Base-by-base conservation (phyloP, 2,113 vertebrate species). In the Engraulis encrasicolus region DNA sequence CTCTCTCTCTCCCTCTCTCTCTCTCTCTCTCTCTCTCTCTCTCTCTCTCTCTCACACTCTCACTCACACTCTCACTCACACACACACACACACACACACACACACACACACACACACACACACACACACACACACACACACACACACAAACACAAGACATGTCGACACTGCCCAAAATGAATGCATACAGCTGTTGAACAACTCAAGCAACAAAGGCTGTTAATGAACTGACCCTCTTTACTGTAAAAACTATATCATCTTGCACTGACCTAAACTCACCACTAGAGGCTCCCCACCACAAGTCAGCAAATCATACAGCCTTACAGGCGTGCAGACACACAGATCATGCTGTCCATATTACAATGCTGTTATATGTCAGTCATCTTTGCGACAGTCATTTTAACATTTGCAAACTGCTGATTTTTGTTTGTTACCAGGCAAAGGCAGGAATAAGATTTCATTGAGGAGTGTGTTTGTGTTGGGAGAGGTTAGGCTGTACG, bases 221-320 rank as follows among this genome's bases (percentile, higher is more conserved):
- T 74, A 23, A 74, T 74, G 66, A 12, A 74, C 66, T 74, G 66
- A 31, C 66, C 66, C 31, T 78, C 5, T 40, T 50, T 79, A n/a
- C n/a, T 40, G 14, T 7, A 20, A 19, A 80, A 40, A 81, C 31
- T 6, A 37, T n/a, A 19, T 11, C n/a, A 15, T 66, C 81, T 31
- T 31, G 81, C n/a, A 79, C n/a, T 77, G 78, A 36, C 49, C 17
- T 1, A 9, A 48, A 36, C 1, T 17, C 74, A 54, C 84, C 81
- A 83, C 79, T 81, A 85, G 78, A 85, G 84, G 79, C n/a, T 50
- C 27, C 34, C 27, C 15, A 36, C 74, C 27, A 61, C 79, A 79
- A 85, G 36, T 34, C 45, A 66, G 58, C 58, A 66, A 23, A 66
- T 2, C 58, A 37, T 37, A 27, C 36, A 12, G 5, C 6, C 34